These are phyloP conservation scores for Pungitius pungitius DNA, from an alignment of 2,113 vertebrate species.

Conservation along the genomic window DNA sequence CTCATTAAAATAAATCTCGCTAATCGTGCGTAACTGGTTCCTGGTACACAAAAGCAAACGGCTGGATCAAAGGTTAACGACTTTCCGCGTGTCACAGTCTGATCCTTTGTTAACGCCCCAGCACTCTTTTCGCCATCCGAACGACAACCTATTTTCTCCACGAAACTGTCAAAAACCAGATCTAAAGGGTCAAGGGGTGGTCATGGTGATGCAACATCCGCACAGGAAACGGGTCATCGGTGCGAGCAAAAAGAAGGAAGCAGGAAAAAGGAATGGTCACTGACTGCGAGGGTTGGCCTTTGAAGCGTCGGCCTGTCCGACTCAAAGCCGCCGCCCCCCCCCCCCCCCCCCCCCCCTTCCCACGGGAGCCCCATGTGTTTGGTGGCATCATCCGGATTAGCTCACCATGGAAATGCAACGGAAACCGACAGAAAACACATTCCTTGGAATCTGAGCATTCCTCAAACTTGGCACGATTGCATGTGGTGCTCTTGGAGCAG, in stretches of 20 bases:
- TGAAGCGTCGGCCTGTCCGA: constrained; percentile 47
- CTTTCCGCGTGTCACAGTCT: constrained; percentile 29
- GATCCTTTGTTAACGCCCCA: constrained; percentile 19
- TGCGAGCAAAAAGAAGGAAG: constrained; percentile 42
- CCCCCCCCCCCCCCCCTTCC: too few relatives aligned
- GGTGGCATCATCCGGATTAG: constrained; percentile 46
- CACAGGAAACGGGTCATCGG: constrained; percentile 56
- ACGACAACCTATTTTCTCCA: constrained; percentile 17
- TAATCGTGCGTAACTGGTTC: constrained; percentile 10
- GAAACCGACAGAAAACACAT: constrained; percentile 26
- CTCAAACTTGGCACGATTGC: constrained; percentile 53
- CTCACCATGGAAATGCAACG: constrained; percentile 35
- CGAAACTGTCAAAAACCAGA: constrained; percentile 36
- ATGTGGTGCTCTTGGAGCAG: constrained; percentile 42
- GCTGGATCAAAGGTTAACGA: constrained; percentile 9
- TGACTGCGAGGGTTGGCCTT: constrained; percentile 34
- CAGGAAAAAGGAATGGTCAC: constrained; percentile 34
- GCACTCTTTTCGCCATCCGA: constrained; percentile 12
- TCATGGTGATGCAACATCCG: constrained; percentile 37
- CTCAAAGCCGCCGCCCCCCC: constrained; percentile 52
- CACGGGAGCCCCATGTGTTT: constrained; percentile 21
- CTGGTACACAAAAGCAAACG: constrained; percentile 5
- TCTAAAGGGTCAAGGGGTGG: constrained; percentile 44
- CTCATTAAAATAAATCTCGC: not conserved
- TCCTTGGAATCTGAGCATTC: constrained; percentile 14